These are phyloP conservation scores for Raja brachyura DNA, from an alignment of 2,113 vertebrate species.

Conservation along the genomic window DNA sequence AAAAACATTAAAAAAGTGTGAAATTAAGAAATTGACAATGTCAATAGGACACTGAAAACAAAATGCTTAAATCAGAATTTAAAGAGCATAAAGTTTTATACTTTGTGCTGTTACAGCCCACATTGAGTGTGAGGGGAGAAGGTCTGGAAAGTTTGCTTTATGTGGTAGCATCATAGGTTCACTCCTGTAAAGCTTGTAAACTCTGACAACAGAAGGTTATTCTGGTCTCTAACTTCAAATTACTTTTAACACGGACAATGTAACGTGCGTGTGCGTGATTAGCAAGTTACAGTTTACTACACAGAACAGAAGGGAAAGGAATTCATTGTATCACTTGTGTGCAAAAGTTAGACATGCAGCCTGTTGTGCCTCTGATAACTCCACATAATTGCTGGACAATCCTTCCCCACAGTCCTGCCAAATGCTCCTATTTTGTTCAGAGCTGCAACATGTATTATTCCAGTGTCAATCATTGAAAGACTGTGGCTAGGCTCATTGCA, in stretches of 20 bases:
- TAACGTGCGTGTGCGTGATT: too few relatives aligned
- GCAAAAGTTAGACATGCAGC: too few relatives aligned
- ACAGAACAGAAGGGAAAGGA: too few relatives aligned
- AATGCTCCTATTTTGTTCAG: neutral
- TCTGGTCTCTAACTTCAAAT: neutral
- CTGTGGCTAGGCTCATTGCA: neutral
- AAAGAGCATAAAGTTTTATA: too few relatives aligned
- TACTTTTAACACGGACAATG: neutral
- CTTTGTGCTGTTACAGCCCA: too few relatives aligned
- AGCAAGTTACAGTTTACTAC: too few relatives aligned
- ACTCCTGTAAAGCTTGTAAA: neutral
- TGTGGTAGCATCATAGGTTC: neutral
- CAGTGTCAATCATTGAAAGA: neutral
- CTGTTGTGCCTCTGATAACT: too few relatives aligned
- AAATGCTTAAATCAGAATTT: neutral
- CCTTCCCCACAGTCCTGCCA: too few relatives aligned
- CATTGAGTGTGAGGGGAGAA: neutral
- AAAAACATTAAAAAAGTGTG: neutral
- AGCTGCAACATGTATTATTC: neutral
- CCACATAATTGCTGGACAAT: too few relatives aligned
- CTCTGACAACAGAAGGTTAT: neutral
- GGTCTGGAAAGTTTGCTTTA: neutral
- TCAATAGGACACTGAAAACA: neutral
- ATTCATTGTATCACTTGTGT: too few relatives aligned
- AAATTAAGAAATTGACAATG: neutral